Base-by-base conservation (phyloP, 2,888 invertebrate species). In the Sphaerophoria taeniata region DNA sequence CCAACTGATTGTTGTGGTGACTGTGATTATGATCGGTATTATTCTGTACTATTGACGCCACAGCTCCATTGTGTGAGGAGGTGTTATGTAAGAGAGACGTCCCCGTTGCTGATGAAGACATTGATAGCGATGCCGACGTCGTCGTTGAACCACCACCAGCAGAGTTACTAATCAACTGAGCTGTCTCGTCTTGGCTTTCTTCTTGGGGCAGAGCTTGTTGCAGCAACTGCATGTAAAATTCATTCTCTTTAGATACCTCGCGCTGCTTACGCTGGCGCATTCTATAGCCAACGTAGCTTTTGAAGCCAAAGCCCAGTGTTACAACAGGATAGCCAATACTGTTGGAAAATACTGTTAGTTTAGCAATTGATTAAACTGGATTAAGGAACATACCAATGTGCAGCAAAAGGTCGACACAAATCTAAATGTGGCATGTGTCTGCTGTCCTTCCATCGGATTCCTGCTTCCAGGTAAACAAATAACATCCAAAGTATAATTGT, bases 251-350 rank as follows among this genome's bases (percentile, higher is more conserved):
- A 87, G 98, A 96, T 89, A 99, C 98, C 91, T 97, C 97, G 90
- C 96, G 95, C 93, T 98, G 98, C 91, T 96, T 96, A 88, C 98
- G 95, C 94, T 97, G 94, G 91, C 98, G 94, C 94, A 98, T 95
- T 93, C 97, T 95, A 92, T 96, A 97, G 88, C 97, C 96, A 87
- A 98, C 95, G 91, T 97, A 97, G 91, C 97, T 96, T 94, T 98
- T 98, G 90, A 98, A 97, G 89, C 98, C 97, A 93, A 98, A 98
- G 88, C 99, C 98, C 91, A 99, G 94, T 89, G 98, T 97, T 70
- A 98, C 97, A 88, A 97, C 97, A 79, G 98, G 98, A 94, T 98
- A 99, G 87, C 97, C 97, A 92, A 97, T 96, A 92, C 96, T 96
- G 92, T 58, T 24, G 33, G 4, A 33, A 33, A 33, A n/a, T n/a